Evolutionary conservation across 1,140 invertebrate genomes (phyloP).

Genomic region (Papilio dardanus): DNA sequence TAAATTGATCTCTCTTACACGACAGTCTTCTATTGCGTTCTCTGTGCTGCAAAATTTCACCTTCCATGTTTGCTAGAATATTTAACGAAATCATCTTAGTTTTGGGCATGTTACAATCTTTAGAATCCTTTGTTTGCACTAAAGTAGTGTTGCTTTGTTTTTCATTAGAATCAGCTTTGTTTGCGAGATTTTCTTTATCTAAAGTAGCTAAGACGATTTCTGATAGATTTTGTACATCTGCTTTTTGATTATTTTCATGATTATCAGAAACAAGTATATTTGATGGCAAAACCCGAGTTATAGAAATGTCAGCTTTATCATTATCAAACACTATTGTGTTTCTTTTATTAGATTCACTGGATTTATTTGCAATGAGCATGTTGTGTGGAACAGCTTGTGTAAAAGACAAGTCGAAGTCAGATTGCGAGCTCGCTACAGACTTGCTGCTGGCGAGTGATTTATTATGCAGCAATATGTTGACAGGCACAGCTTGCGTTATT

Average conservation of each 20-base stretch:
- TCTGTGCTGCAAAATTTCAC: slow-evolving; percentile 37
- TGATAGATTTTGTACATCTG: slow-evolving; percentile 19
- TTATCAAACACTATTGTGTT: slow-evolving; percentile 52
- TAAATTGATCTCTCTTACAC: not conserved
- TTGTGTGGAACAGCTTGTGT: slow-evolving; percentile 49
- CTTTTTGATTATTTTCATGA: not conserved
- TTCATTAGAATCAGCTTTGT: slow-evolving; percentile 46
- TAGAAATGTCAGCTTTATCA: slow-evolving; percentile 52
- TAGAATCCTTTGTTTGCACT: not conserved
- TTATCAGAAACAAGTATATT: slow-evolving; percentile 44
- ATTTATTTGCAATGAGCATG: slow-evolving; percentile 40
- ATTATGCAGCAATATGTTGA: slow-evolving; percentile 9
- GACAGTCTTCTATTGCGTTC: not conserved
- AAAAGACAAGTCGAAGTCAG: slow-evolving; percentile 50
- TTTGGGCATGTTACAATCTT: slow-evolving; percentile 6
- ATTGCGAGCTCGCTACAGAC: slow-evolving; percentile 18
- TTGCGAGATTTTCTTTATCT: slow-evolving; percentile 49
- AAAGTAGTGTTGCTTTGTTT: not conserved
- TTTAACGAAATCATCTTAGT: slow-evolving; percentile 16
- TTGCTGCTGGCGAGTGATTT: slow-evolving; percentile 5
- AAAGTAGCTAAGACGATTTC: slow-evolving; percentile 37
- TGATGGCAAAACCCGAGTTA: slow-evolving; percentile 52
- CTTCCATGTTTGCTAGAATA: slow-evolving; percentile 39
- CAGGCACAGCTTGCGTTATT: slow-evolving; percentile 48
- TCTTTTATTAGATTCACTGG: slow-evolving; percentile 37